These are phyloP conservation scores for Todiramphus chloris DNA, from an alignment of 2,113 vertebrate genomes.

Conservation along the genomic window DNA sequence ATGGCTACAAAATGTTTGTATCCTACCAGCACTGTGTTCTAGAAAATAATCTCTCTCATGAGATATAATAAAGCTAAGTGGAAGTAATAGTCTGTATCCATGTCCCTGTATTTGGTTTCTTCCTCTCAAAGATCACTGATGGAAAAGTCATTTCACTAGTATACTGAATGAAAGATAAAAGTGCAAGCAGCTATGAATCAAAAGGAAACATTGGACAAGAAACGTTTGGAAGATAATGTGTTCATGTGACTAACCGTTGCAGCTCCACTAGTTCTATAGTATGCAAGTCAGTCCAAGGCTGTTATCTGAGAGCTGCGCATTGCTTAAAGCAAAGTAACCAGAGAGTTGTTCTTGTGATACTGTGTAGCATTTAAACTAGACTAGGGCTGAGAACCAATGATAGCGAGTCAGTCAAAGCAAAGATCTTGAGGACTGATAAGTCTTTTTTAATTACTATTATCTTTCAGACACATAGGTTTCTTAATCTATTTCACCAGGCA, in stretches of 20 bases:
- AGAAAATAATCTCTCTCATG: not conserved
- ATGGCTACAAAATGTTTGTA: not conserved
- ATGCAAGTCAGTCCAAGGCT: not conserved
- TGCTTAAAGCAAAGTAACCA: not conserved
- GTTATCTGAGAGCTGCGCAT: too few relatives aligned
- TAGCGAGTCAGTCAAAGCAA: not conserved
- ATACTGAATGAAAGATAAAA: not conserved
- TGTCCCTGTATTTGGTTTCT: not conserved
- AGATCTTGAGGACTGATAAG: not conserved
- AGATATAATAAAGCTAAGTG: not conserved
- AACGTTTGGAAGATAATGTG: not conserved
- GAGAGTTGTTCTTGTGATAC: not conserved
- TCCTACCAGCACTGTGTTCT: not conserved
- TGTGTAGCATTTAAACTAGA: not conserved
- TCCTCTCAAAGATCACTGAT: not conserved
- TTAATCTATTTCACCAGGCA: not conserved
- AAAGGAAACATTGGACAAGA: not conserved
- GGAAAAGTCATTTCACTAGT: not conserved
- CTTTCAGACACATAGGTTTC: not conserved
- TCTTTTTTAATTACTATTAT: fast-evolving
- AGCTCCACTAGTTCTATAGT: not conserved
- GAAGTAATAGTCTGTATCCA: not conserved
- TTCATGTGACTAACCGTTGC: not conserved
- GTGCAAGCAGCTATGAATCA: not conserved
- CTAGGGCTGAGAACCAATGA: not conserved